Evolutionary conservation across 1,140 invertebrate species (phyloP).

Genomic region (Pristionchus pacificus): DNA sequence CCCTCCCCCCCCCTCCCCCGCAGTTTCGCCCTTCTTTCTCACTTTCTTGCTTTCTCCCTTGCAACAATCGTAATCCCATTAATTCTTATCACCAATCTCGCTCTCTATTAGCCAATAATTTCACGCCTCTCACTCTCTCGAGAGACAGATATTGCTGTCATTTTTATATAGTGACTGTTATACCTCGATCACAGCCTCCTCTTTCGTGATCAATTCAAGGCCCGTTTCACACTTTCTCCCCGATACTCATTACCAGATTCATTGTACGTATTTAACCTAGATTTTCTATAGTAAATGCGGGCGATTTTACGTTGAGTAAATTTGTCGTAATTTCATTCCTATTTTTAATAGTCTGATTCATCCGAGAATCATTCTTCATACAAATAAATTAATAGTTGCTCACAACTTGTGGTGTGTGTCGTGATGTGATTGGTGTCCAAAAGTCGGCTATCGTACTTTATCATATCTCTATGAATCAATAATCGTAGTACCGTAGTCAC

Average conservation of each 20-base stretch:
- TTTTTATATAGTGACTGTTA: not conserved
- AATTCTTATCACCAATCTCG: not conserved
- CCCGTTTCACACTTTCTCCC: not conserved
- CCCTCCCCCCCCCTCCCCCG: no score
- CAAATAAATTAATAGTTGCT: conserved; percentile 2
- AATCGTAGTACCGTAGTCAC: no score
- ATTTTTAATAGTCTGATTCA: no score
- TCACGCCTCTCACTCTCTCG: not conserved
- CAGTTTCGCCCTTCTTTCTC: no score
- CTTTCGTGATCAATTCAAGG: no score
- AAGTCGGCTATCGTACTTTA: no score
- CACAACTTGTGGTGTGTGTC: no score
- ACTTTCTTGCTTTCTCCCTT: not conserved
- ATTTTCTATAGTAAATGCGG: conserved; percentile 8
- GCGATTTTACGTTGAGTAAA: no score
- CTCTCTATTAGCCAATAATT: not conserved
- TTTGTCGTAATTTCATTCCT: no score
- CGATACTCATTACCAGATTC: not conserved
- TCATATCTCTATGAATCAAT: no score
- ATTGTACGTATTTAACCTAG: not conserved
- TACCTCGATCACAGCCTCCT: no score
- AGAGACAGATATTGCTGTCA: not conserved
- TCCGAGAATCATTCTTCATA: conserved; percentile 1
- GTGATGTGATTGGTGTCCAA: no score
- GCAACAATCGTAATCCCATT: not conserved